Conservation (phyloP, 2,888 invertebrate species). For the Sisyra terminalis region DNA sequence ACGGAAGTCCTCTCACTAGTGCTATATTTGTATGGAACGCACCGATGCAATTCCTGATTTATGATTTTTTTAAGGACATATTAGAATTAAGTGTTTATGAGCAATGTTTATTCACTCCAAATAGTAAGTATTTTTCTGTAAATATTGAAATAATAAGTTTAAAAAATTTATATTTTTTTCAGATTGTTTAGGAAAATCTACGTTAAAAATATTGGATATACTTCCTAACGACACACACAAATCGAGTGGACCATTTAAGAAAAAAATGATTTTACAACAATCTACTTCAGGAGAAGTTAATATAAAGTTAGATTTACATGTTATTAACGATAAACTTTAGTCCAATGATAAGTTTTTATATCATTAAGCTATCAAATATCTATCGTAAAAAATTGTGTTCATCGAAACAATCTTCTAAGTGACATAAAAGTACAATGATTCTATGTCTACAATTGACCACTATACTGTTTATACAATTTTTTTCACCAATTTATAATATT, state of each 20-base stretch:
- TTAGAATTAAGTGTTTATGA: constrained; percentile 53
- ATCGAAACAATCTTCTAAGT: too few relatives aligned
- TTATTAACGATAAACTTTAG: constrained; percentile 25
- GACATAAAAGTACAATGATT: too few relatives aligned
- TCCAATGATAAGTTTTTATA: too few relatives aligned
- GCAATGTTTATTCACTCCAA: constrained; percentile 52
- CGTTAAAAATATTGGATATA: constrained; percentile 46
- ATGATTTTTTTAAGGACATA: constrained; percentile 48
- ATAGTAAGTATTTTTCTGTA: constrained; percentile 40
- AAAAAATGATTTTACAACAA: constrained; percentile 45
- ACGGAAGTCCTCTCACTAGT: constrained; percentile 16
- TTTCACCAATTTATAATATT: too few relatives aligned
- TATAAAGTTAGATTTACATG: constrained; percentile 51
- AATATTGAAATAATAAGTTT: neutral
- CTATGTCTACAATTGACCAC: too few relatives aligned
- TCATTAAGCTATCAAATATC: too few relatives aligned
- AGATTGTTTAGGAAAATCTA: constrained; percentile 58
- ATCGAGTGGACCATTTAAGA: constrained; percentile 44
- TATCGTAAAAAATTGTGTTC: too few relatives aligned
- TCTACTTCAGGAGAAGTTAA: constrained; percentile 50
- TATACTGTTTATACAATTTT: too few relatives aligned
- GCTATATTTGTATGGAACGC: constrained; percentile 38
- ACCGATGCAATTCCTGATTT: constrained; percentile 59
- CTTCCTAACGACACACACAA: constrained; percentile 32
- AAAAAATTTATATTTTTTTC: constrained; percentile 14